Percentiles rank a stretch among this genome's conserved stretches.
Conservation (phyloP, 2,888 invertebrate genomes). For the Drosophila siamana region DNA sequence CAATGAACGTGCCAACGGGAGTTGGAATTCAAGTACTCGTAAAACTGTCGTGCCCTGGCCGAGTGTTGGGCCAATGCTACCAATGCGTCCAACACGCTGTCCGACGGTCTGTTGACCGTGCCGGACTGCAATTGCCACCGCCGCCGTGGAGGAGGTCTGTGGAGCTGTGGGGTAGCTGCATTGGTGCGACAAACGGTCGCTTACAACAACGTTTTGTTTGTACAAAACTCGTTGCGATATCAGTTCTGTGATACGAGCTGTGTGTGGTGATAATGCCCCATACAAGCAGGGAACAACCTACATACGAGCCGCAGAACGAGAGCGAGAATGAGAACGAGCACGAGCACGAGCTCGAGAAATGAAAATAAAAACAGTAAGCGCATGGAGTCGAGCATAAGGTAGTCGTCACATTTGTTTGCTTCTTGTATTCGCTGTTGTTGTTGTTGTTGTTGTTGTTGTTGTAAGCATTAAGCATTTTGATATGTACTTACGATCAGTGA, state of each 20-base stretch:
- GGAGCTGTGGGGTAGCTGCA: slow-evolving; percentile 13
- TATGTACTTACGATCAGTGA: slow-evolving; percentile 57
- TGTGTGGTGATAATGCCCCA: slow-evolving; percentile 48
- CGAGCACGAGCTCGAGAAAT: background rate
- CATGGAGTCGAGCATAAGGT: no score
- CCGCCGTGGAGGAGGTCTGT: background rate
- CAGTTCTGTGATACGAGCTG: slow-evolving; percentile 49
- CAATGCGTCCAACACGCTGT: no score
- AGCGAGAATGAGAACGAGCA: slow-evolving; percentile 1
- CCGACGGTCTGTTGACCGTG: slow-evolving; percentile 9
- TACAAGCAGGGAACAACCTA: slow-evolving; percentile 52
- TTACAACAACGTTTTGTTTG: slow-evolving; percentile 55
- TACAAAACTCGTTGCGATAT: slow-evolving; percentile 59
- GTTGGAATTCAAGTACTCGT: slow-evolving; percentile 5
- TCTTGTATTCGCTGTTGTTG: background rate
- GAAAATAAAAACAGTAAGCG: no score
- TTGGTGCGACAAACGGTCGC: slow-evolving; percentile 30
- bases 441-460: slow-evolving; percentile 32
- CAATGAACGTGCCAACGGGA: slow-evolving; percentile 29
- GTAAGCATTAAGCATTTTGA: slow-evolving; percentile 49
- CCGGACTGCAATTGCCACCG: slow-evolving; percentile 27
- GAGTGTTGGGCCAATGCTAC: no score
- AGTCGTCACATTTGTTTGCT: slow-evolving; percentile 39
- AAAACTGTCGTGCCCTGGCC: slow-evolving; percentile 52
- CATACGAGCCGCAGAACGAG: slow-evolving; percentile 22